A percentile compares a stretch with the other conserved stretches of the same genome.
Conservation (phyloP, 2,113 vertebrate species). For the Chloropsis cyanopogon region DNA sequence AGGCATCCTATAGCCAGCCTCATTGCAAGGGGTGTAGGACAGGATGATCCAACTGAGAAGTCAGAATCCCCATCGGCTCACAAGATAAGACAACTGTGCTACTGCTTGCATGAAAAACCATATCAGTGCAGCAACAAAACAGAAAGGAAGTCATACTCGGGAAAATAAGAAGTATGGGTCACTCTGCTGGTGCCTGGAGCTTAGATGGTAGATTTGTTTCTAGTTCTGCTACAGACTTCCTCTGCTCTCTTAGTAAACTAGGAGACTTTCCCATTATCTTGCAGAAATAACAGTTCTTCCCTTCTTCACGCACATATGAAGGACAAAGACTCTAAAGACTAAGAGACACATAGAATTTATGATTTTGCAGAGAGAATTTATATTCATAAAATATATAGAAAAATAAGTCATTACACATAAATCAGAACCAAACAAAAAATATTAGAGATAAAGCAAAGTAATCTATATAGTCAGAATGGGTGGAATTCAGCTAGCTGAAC, state of each 20-base stretch:
- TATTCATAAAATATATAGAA: neutral
- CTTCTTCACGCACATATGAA: neutral
- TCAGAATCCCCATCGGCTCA: neutral
- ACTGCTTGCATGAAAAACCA: neutral
- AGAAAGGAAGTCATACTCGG: neutral
- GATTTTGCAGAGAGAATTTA: neutral
- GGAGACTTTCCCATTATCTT: neutral
- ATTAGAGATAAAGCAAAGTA: neutral
- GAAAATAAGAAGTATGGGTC: neutral
- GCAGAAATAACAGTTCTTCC: neutral
- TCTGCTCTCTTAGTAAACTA: neutral
- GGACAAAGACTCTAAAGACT: neutral
- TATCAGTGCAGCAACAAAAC: neutral
- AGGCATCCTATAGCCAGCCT: neutral
- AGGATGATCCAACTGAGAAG: neutral
- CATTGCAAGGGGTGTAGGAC: neutral
- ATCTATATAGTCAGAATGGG: neutral
- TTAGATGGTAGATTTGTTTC: neutral
- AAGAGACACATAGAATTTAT: neutral
- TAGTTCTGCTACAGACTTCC: neutral
- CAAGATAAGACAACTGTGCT: neutral
- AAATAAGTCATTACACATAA: neutral
- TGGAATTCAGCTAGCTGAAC: neutral
- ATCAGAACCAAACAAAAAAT: neutral
- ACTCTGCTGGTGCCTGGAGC: neutral